Percentiles rank a stretch among this genome's conserved stretches.
phyloP scores from a whole-genome alignment of 2,113 vertebrate genomes.

The Calcarius ornatus region DNA sequence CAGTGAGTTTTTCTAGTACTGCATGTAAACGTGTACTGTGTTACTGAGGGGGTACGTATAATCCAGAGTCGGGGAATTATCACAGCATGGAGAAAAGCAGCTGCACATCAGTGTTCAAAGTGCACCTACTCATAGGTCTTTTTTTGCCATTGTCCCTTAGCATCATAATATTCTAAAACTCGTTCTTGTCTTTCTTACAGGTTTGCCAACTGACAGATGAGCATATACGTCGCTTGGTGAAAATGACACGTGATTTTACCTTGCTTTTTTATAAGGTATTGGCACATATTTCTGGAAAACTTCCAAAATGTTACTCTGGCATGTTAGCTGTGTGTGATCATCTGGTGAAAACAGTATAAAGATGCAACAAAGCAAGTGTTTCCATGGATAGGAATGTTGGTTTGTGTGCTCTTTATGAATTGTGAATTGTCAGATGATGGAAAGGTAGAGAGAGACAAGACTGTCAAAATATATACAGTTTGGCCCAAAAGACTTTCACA shows the following conservation, averaged over 20 bases:
- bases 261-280: slow-evolving; percentile 92
- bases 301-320: background rate
- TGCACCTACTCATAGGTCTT: background rate
- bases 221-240: slow-evolving; percentile 83
- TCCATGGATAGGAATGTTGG: background rate
- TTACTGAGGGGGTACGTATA: background rate
- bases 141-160: background rate
- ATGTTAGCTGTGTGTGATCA: background rate
- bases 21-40: background rate
- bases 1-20: background rate
- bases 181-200: slow-evolving; percentile 58
- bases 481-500: background rate
- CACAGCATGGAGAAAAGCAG: background rate
- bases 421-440: background rate
- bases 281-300: background rate
- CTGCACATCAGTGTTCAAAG: background rate
- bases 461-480: background rate
- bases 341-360: background rate
- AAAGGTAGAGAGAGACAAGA: background rate
- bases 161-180: background rate
- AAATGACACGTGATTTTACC: slow-evolving; percentile 89
- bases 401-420: background rate
- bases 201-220: slow-evolving; percentile 80
- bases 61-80: background rate
- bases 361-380: background rate